phyloP scores from a whole-genome alignment of 2,888 invertebrate genomes.

The Rhodophaea formosa region DNA sequence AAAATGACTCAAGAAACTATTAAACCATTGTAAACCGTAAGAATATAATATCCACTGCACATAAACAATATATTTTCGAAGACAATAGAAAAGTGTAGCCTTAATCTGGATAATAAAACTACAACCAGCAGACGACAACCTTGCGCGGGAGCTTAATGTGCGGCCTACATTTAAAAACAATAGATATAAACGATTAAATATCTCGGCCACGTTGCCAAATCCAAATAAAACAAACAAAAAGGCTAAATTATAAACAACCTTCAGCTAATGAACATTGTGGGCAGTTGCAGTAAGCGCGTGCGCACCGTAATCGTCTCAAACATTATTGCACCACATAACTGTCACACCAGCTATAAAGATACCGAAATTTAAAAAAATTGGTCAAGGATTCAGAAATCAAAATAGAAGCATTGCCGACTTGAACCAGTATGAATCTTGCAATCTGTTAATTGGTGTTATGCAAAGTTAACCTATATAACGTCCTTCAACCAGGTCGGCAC shows the following conservation, averaged over 20 bases:
- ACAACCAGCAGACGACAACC: background rate
- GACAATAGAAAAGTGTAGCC: background rate
- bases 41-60: background rate
- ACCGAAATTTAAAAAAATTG: slow-evolving; percentile 41
- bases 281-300: slow-evolving; percentile 42
- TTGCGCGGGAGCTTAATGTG: background rate
- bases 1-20: too few relatives aligned
- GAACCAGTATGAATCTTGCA: slow-evolving; percentile 31
- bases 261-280: slow-evolving; percentile 45
- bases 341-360: slow-evolving; percentile 38
- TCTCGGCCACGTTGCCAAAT: slow-evolving; percentile 17
- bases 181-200: slow-evolving; percentile 11
- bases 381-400: slow-evolving; percentile 49
- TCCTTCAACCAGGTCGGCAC: too few relatives aligned
- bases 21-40: too few relatives aligned
- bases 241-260: slow-evolving; percentile 36
- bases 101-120: background rate
- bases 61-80: background rate
- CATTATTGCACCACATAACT: slow-evolving; percentile 31
- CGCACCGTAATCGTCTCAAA: slow-evolving; percentile 39
- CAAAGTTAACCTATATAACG: too few relatives aligned
- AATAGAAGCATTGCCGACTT: slow-evolving; percentile 21
- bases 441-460: slow-evolving; percentile 38
- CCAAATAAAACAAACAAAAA: slow-evolving; percentile 19
- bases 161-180: slow-evolving; percentile 16